These are phyloP conservation scores for Marasmarcha lunaedactyla DNA, from an alignment of 2,888 invertebrate genomes.

Conservation along the genomic window DNA sequence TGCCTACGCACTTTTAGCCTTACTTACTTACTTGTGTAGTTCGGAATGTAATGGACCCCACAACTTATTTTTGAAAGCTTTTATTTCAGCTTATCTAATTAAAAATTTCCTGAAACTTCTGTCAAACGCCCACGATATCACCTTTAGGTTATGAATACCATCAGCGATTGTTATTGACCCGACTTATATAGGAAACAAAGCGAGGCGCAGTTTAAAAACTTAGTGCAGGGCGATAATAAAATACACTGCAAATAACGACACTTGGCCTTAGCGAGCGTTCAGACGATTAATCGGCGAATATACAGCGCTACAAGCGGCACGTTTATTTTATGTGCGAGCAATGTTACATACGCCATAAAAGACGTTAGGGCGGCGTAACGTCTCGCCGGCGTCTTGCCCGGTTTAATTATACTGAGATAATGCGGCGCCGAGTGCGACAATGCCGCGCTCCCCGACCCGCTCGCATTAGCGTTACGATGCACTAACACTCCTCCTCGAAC, in stretches of 20 bases:
- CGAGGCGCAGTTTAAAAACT: no score
- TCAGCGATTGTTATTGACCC: no score
- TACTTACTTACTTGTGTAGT: no score
- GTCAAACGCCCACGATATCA: no score
- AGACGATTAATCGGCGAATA: slow-evolving; percentile 61
- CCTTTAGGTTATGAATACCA: no score
- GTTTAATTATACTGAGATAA: slow-evolving; percentile 67
- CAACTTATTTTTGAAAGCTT: not conserved
- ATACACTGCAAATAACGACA: slow-evolving; percentile 30
- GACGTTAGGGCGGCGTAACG: slow-evolving; percentile 67
- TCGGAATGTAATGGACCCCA: no score
- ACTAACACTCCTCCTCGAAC: slow-evolving; percentile 47
- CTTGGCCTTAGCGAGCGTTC: slow-evolving; percentile 59
- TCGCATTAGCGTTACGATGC: slow-evolving; percentile 49
- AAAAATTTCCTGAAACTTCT: no score
- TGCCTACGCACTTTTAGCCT: no score
- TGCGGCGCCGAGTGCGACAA: slow-evolving; percentile 43
- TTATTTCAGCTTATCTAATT: not conserved
- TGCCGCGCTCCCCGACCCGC: slow-evolving; percentile 23
- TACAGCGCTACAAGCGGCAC: slow-evolving; percentile 58
- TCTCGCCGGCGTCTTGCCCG: slow-evolving; percentile 65
- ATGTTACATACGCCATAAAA: slow-evolving; percentile 70
- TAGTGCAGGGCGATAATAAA: no score
- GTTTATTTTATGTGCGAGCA: slow-evolving; percentile 68
- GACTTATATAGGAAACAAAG: slow-evolving; percentile 4